Base-by-base conservation (phyloP, 2,113 vertebrate genomes). In the Aramus guarauna region DNA sequence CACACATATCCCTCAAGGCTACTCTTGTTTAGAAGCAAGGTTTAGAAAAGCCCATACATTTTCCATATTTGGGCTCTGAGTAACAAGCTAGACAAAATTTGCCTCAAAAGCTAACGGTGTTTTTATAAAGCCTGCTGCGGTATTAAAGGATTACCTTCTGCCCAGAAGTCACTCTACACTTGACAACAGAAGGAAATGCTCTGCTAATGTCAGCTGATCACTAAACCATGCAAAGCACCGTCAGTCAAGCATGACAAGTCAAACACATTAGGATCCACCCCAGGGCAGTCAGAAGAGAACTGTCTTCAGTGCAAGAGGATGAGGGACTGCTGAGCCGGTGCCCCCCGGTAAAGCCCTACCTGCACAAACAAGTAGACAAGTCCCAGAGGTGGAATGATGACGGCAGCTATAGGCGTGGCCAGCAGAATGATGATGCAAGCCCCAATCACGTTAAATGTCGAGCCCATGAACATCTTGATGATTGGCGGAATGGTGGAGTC, bases 381-480 rank as follows among this genome's bases (percentile, higher is more conserved):
- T 5, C 99, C 99, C 18, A 99, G 98, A 1, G 99, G 97, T 1
- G 99, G 99, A 88, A 99, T 99, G 96, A 99, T 96, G 74, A 98
- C 93, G 0, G 99, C 98, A 3, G 98, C 99, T 14, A 99, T 96
- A 1, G 99, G 99, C 0, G 99, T 99, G 93, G 99, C 98, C 41
- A 99, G 58, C 73, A 99, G 97, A 96, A 99, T 99, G 92, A 99
- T 52, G 21, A 98, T 91, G 79, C 99, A 99, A 50, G 99, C 97
- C 2, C 98, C 98, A 5, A 99, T 45, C 39, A 99, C 99, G 0
- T 98, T 99, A 87, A 99, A 99, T 21, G 99, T 94, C 2, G 99
- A 99, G 91, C 99, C 99, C 98, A 99, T 98, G 97, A 99, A 99
- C 99, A 99, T 99, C 98, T 99, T 99, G 81, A 99, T 98, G 82